Base-by-base conservation (phyloP, 2,888 invertebrate genomes). In the Mimumesa dahlbomi region DNA sequence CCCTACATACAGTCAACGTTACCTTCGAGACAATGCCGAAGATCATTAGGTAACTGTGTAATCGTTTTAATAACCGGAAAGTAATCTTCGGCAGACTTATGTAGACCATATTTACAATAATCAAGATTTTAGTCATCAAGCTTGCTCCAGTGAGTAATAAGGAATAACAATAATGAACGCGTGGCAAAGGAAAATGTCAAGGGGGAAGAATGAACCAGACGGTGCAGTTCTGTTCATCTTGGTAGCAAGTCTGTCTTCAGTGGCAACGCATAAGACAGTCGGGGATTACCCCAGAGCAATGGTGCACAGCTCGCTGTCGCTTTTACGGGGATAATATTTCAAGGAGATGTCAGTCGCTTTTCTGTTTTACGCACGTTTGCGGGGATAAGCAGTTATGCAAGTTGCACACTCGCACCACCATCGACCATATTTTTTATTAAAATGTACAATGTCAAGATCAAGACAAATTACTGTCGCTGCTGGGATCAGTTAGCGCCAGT, bases 311-410 rank as follows among this genome's bases (percentile, higher is more conserved):
- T 62, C 36, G 48, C 66, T 53, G 70, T 70, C 73, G 63, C 70
- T 76, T 76, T 78, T 68, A 73, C 58, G 57, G 67, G 65, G 68
- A 78, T 76, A 77, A 78, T 78, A 78, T 78, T 75, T 78, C 73
- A 78, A 40, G 54, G 48, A 22, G 36, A 73, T 62, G 77, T 77
- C 77, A 77, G 61, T 49, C 73, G 50, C 19, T 43, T 25, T 62
- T 68, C 61, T 53, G 38, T 61, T 45, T 56, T 45, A n/a, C 48
- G 18, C 43, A 19, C 57, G 50, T 59, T 50, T 50, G 36, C 65
- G 31, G 19, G 46, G 53, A 58, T 73, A 77, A 63, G 66, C 42
- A 56, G 57, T 69, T 36, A 36, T 36, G 36, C 36, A 36, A 4
- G n/a, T 36, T 36, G n/a, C n/a, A n/a, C n/a, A 36, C 36, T 9